phyloP scores from a whole-genome alignment of 2,113 vertebrate genomes.

The Mus spicilegus region DNA sequence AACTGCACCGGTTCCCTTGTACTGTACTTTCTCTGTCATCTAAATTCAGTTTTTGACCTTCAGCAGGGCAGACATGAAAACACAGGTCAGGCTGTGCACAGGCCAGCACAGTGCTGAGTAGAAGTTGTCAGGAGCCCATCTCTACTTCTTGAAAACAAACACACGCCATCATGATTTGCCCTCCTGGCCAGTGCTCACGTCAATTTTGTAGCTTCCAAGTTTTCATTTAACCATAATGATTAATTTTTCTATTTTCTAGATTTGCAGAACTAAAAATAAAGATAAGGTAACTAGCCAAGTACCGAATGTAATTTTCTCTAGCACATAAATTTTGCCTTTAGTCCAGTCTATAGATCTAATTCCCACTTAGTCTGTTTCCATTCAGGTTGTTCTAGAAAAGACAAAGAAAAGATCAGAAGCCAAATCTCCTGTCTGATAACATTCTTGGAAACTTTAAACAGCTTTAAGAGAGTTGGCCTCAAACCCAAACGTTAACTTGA shows the following conservation, averaged over 20 bases:
- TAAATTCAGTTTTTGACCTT: constrained; percentile 32
- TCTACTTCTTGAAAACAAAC: background rate
- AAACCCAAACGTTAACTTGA: constrained; percentile 52
- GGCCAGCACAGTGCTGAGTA: background rate
- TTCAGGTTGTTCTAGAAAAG: constrained; percentile 3
- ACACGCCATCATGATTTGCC: background rate
- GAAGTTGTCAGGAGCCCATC: background rate
- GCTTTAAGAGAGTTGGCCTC: constrained; percentile 70
- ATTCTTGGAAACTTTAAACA: constrained; percentile 72
- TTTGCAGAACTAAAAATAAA: background rate
- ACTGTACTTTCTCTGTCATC: background rate
- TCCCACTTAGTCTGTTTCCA: constrained; percentile 62
- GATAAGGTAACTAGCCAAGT: background rate
- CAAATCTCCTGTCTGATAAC: constrained; percentile 44
- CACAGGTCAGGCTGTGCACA: background rate
- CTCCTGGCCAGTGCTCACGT: background rate
- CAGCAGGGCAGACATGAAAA: background rate
- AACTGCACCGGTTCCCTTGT: background rate
- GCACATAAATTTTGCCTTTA: constrained; percentile 54
- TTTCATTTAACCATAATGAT: constrained; percentile 39
- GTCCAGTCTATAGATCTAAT: constrained; percentile 67
- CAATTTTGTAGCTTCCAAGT: background rate
- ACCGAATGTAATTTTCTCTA: constrained; percentile 35
- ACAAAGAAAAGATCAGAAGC: background rate
- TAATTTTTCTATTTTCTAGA: constrained; percentile 17